Evolutionary conservation across 2,888 invertebrate species (phyloP).

Genomic region (Argyra leucocephala): DNA sequence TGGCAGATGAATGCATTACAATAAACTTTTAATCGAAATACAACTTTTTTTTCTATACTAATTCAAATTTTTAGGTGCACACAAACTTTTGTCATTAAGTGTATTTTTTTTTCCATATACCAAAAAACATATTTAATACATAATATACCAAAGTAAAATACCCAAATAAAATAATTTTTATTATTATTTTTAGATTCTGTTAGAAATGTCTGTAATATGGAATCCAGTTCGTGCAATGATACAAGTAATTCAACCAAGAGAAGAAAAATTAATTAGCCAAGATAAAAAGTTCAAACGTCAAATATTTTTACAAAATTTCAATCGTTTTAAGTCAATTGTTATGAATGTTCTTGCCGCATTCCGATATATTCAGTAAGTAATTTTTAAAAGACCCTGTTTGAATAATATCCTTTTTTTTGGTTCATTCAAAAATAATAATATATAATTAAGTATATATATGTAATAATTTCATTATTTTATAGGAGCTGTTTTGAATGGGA

Average conservation of each 20-base stretch:
- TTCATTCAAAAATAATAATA: no score
- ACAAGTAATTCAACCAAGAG: constrained; percentile 86
- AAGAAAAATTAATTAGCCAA: constrained; percentile 88
- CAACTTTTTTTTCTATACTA: no score
- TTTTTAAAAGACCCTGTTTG: no score
- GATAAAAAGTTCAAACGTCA: constrained; percentile 94
- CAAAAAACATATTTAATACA: no score
- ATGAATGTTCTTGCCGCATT: constrained; percentile 82
- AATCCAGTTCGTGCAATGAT: constrained; percentile 86
- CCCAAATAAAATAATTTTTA: not conserved
- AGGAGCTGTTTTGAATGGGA: constrained; percentile 98
- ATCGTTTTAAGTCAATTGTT: constrained; percentile 80
- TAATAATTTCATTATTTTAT: constrained; percentile 31
- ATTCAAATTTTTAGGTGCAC: no score
- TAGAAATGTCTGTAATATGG: constrained; percentile 88
- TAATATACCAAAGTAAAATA: no score
- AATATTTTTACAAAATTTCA: constrained; percentile 85
- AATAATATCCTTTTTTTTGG: no score
- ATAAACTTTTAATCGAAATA: no score
- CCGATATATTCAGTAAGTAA: constrained; percentile 77
- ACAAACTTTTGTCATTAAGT: no score
- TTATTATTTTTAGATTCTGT: constrained; percentile 50
- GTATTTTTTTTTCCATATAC: no score
- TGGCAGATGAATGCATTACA: no score
- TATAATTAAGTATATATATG: no score